Evolutionary conservation across 2,888 invertebrate species (phyloP).

Genomic region (Drosophila fulvimacula): DNA sequence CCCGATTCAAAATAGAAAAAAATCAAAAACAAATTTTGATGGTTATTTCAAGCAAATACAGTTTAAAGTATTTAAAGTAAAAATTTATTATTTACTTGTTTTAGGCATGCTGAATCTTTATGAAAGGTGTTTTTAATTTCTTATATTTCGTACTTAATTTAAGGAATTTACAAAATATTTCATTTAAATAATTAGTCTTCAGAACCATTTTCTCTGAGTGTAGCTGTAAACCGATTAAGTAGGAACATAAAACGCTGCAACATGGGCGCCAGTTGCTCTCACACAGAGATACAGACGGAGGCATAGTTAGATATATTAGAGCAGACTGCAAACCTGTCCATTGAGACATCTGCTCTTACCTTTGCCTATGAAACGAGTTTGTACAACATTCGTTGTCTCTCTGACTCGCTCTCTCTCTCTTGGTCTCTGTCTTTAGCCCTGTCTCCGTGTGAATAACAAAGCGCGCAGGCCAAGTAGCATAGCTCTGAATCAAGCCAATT

Average conservation of each 20-base stretch:
- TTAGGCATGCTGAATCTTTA: background rate
- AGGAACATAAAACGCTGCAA: conserved; percentile 38
- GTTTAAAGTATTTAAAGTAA: too few relatives aligned
- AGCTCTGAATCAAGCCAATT: conserved; percentile 35
- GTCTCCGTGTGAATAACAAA: conserved; percentile 47
- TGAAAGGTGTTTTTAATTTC: too few relatives aligned
- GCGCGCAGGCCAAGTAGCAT: conserved; percentile 53
- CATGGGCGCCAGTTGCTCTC: conserved; percentile 42
- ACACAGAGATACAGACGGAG: conserved; percentile 41
- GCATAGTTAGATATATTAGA: conserved; percentile 33
- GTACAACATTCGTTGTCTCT: conserved; percentile 7
- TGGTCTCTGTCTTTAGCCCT: background rate
- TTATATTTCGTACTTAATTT: too few relatives aligned
- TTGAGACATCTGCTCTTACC: conserved; percentile 63
- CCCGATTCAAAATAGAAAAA: too few relatives aligned
- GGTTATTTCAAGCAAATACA: too few relatives aligned
- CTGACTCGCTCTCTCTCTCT: conserved; percentile 9
- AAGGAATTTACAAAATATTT: too few relatives aligned
- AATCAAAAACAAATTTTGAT: too few relatives aligned
- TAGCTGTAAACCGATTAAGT: conserved; percentile 71
- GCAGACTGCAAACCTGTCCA: conserved; percentile 54
- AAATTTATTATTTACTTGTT: background rate
- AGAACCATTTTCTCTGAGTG: conserved; percentile 19
- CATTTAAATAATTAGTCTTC: background rate
- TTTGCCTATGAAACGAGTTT: conserved; percentile 73